These are phyloP conservation scores for Platysternon megacephalum DNA, from an alignment of 2,113 vertebrate species.

Conservation along the genomic window DNA sequence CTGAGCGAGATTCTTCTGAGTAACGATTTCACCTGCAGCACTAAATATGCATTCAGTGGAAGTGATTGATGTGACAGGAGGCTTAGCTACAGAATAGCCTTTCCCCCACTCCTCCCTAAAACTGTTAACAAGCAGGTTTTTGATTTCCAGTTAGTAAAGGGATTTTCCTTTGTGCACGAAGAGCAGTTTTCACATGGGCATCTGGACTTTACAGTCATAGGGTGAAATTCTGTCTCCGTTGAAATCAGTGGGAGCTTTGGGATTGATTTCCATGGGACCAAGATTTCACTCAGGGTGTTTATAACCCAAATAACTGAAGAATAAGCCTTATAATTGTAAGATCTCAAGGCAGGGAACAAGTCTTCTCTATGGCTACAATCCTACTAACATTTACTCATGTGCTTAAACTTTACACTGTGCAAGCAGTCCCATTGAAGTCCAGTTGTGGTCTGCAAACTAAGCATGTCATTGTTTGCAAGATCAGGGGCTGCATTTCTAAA, in stretches of 20 bases:
- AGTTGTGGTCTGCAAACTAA: neutral
- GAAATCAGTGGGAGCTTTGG: neutral
- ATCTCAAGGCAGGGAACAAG: neutral
- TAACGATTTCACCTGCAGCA: neutral
- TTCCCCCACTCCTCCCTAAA: neutral
- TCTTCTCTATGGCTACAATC: neutral
- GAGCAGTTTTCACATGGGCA: neutral
- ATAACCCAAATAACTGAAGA: neutral
- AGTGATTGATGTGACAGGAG: conserved; percentile 2
- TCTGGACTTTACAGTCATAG: neutral
- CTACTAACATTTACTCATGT: neutral
- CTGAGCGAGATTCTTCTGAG: neutral
- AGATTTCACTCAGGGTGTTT: neutral
- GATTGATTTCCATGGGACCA: neutral
- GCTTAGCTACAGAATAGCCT: neutral
- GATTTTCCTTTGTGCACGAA: neutral
- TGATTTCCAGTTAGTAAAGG: neutral
- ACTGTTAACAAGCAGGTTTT: neutral
- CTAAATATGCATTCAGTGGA: neutral
- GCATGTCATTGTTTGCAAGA: neutral
- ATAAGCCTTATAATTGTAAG: neutral
- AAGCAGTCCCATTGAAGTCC: neutral
- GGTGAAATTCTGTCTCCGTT: neutral
- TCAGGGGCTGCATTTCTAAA: neutral
- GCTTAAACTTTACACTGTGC: neutral